Base-by-base conservation (phyloP, 2,888 invertebrate species). In the Pardosa pseudoannulata region DNA sequence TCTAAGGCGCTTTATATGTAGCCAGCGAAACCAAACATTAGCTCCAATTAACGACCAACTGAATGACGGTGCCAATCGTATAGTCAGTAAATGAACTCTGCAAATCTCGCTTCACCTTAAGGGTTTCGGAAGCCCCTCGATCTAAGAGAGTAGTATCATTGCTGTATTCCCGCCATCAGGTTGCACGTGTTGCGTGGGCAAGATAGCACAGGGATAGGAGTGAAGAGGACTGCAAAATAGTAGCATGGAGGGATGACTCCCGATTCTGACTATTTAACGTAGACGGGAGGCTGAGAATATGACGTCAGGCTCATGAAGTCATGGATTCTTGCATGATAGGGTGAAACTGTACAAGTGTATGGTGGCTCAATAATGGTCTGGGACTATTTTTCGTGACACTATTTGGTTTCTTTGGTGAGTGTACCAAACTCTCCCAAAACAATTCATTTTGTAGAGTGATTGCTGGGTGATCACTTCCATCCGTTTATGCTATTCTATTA, bases 41-140 rank as follows among this genome's bases (percentile, higher is more conserved):
- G n/a, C 50, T 56, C 19, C 50, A 56, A 50, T 73, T 73, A 23
- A 50, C 31, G 39, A n/a, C 56, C 31, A 56, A 19, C 19, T 56
- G 31, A 73, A 73, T 32, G 27, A 28, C 11, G 29, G 73, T 3
- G 13, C 29, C 41, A 73, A n/a, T 31, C 31, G 73, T 31, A 73
- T 19, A 56, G 11, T 50, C 73, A 50, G 31, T 32, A 56, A 32
- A 50, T n/a, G 73, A 19, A 73, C 73, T 36, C 16, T 50, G 73
- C 50, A 73, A 50, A 13, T 29, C n/a, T 56, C 73, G 31, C 32
- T 56, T 11, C 29, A 23, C 6, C 0, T 32, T 56, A 74, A 11
- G 28, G 36, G 36, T 23, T 56, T 74, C 16, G 62, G 32, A 16
- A 56, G 62, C n/a, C n/a, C 74, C 16, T 27, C 16, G 36, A 23